Conservation (phyloP, 2,888 invertebrate species). For the Spodoptera exigua region DNA sequence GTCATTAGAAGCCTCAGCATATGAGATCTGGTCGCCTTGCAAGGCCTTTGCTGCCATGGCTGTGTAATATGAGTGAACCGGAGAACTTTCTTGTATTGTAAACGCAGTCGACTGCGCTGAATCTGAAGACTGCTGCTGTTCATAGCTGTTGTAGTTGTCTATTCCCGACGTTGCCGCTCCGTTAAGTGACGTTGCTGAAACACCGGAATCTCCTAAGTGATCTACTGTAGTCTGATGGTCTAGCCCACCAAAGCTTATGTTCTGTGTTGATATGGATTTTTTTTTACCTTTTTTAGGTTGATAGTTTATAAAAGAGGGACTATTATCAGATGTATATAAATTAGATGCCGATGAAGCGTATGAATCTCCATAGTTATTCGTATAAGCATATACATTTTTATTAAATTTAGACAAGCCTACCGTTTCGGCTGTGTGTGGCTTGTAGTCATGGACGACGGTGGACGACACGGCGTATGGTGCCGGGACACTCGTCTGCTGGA, state of each 20-base stretch:
- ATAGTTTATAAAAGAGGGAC: slow-evolving; percentile 49
- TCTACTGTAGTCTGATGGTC: slow-evolving; percentile 79
- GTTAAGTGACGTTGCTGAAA: slow-evolving; percentile 62
- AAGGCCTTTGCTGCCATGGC: slow-evolving; percentile 79
- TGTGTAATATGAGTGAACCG: slow-evolving; percentile 78
- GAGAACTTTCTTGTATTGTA: slow-evolving; percentile 76
- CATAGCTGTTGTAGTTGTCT: slow-evolving; percentile 68
- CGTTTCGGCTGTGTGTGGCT: slow-evolving; percentile 62
- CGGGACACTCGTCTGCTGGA: slow-evolving; percentile 69
- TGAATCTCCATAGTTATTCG: slow-evolving; percentile 78
- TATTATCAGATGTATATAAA: slow-evolving; percentile 67
- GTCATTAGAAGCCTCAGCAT: slow-evolving; percentile 80
- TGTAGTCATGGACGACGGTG: slow-evolving; percentile 80
- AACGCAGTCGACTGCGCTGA: slow-evolving; percentile 70
- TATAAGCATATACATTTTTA: slow-evolving; percentile 73
- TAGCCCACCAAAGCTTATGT: slow-evolving; percentile 81
- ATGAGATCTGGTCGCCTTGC: slow-evolving; percentile 70
- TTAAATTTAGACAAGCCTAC: slow-evolving; percentile 69
- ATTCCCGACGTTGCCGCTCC: slow-evolving; percentile 69
- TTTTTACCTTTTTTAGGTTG: slow-evolving; percentile 74
- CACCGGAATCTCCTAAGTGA: slow-evolving; percentile 73
- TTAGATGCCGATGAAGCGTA: slow-evolving; percentile 80
- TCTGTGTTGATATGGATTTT: slow-evolving; percentile 84
- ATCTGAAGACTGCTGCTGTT: slow-evolving; percentile 64
- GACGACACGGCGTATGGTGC: slow-evolving; percentile 79